phyloP scores from a whole-genome alignment of 1,140 invertebrate genomes.

The Drosophila leontia region DNA sequence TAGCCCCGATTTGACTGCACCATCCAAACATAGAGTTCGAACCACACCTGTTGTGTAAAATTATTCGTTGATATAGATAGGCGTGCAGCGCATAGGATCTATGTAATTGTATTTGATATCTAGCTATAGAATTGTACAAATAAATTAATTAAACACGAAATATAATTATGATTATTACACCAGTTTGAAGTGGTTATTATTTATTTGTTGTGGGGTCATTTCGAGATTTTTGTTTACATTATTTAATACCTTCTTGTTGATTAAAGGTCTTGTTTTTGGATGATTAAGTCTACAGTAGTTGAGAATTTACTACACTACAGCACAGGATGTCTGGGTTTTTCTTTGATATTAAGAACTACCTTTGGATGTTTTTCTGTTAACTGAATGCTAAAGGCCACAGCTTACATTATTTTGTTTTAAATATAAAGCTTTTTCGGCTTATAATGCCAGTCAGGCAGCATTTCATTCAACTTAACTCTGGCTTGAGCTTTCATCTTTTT shows the following conservation, averaged over 20 bases:
- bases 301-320: too few species aligned
- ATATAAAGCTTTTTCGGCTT: neutral
- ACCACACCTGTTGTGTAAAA: conserved; percentile 22
- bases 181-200: conserved; percentile 22
- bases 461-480: neutral
- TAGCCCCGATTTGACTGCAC: conserved; percentile 58
- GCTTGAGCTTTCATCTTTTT: conserved; percentile 11
- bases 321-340: neutral
- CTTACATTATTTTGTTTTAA: neutral
- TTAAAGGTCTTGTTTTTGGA: too few species aligned
- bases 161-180: conserved; percentile 67
- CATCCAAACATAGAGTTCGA: conserved; percentile 34
- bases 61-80: conserved; percentile 36
- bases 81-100: conserved; percentile 54
- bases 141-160: conserved; percentile 77
- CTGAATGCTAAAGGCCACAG: neutral
- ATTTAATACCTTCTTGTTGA: too few species aligned
- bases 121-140: conserved; percentile 77
- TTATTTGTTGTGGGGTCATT: neutral
- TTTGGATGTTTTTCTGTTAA: neutral
- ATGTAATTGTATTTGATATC: conserved; percentile 63
- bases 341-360: neutral
- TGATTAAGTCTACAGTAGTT: too few species aligned
- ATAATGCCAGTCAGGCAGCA: neutral
- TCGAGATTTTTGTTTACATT: neutral